Percentiles rank a stretch among this genome's conserved stretches.
Evolutionary conservation across 2,888 invertebrate genomes (phyloP).

Genomic region (Lycocerus yunnanus): DNA sequence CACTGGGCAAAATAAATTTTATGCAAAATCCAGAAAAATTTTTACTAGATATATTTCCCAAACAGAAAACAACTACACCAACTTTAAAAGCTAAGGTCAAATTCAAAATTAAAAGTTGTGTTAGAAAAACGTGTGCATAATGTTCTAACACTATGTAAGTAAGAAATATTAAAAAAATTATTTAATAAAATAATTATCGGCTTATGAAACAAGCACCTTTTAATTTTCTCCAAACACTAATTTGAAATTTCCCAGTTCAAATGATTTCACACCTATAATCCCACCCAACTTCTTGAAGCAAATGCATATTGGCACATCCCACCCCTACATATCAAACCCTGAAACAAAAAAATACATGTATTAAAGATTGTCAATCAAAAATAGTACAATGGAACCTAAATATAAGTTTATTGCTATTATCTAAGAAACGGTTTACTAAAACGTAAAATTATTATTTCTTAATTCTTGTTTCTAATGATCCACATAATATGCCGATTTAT

Average conservation of each 20-base stretch:
- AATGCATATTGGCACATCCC: slow-evolving; percentile 3
- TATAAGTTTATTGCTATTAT: not conserved
- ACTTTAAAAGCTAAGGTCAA: not conserved
- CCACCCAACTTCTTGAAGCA: not conserved
- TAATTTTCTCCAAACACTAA: not conserved
- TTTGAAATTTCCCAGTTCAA: not conserved
- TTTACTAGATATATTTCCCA: not conserved
- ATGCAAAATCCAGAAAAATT: not conserved
- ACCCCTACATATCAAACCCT: not conserved
- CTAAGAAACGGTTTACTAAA: no score
- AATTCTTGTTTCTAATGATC: no score
- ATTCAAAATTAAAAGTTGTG: not conserved
- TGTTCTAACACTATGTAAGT: not conserved
- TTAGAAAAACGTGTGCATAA: not conserved
- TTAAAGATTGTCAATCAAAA: not conserved
- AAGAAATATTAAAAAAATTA: not conserved
- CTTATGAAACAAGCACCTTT: not conserved
- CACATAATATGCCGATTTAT: no score
- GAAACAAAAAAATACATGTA: not conserved
- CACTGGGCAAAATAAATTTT: not conserved
- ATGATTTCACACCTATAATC: not conserved
- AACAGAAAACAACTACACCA: not conserved
- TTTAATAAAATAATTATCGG: not conserved
- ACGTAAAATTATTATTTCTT: no score
- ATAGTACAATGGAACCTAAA: no score